phyloP scores from a whole-genome alignment of 2,113 vertebrate genomes.

The Tyrannus savana region DNA sequence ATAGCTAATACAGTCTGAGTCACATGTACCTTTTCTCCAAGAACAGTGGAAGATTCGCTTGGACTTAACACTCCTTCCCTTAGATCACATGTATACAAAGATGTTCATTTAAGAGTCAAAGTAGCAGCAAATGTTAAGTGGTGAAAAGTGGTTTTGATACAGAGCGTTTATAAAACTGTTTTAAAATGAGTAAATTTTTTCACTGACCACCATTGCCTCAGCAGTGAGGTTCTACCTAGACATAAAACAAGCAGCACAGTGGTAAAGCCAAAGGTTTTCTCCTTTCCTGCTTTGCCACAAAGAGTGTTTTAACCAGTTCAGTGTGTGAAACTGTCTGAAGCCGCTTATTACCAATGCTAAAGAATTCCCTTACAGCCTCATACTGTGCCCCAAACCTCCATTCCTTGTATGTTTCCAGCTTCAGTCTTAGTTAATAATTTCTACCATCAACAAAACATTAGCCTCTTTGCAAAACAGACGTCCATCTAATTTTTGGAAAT shows the following conservation, averaged over 20 bases:
- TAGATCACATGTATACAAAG: not conserved
- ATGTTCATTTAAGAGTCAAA: not conserved
- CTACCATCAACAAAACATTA: constrained; percentile 23
- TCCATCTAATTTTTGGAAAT: constrained; percentile 41
- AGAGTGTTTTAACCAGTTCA: not conserved
- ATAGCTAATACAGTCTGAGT: not conserved
- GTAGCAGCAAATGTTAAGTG: not conserved
- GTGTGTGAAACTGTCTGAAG: not conserved
- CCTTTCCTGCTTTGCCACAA: not conserved
- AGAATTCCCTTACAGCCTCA: not conserved
- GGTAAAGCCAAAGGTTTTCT: not conserved
- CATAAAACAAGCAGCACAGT: not conserved
- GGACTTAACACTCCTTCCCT: not conserved
- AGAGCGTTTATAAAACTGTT: not conserved
- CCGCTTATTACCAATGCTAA: not conserved
- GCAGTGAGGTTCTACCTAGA: not conserved
- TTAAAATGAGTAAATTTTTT: not conserved
- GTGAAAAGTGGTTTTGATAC: not conserved
- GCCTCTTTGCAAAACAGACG: not conserved
- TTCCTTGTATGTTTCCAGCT: not conserved
- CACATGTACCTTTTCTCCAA: accelerated
- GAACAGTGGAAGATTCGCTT: not conserved
- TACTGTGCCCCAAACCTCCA: not conserved
- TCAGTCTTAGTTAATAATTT: constrained; percentile 36
- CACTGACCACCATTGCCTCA: not conserved